A percentile compares a stretch with the other conserved stretches of the same genome.
Conservation (phyloP, 2,113 vertebrate genomes). For the Brachyistius frenatus region DNA sequence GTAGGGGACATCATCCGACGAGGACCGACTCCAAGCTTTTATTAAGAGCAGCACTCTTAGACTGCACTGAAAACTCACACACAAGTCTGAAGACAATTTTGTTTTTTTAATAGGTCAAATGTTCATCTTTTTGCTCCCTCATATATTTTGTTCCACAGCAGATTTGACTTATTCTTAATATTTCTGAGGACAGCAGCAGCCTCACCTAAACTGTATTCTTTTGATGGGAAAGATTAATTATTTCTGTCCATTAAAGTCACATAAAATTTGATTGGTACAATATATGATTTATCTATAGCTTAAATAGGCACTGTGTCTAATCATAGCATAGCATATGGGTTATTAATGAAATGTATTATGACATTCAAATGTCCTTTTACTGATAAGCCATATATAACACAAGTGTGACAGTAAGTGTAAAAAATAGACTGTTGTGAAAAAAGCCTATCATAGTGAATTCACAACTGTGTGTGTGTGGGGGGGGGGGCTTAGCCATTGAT, state of each 20-base stretch:
- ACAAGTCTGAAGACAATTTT: neutral
- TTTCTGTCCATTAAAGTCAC: neutral
- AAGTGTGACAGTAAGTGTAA: too few relatives aligned
- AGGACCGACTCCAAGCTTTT: conserved; percentile 41
- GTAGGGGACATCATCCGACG: conserved; percentile 64
- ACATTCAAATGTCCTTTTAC: neutral
- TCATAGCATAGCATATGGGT: neutral
- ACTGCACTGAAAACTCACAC: conserved; percentile 10
- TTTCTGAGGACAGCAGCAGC: neutral
- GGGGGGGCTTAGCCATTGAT: too few relatives aligned
- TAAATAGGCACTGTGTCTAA: neutral
- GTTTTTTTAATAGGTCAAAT: neutral
- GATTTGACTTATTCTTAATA: neutral
- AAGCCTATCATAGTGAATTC: too few relatives aligned
- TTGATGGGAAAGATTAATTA: neutral
- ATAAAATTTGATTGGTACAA: neutral
- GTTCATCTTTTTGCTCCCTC: too few relatives aligned
- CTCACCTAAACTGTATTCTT: too few relatives aligned
- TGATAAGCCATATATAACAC: too few relatives aligned
- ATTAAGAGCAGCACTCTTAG: conserved; percentile 5
- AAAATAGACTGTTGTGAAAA: too few relatives aligned
- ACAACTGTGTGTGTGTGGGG: too few relatives aligned
- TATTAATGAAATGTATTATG: neutral
- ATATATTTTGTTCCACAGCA: too few relatives aligned
- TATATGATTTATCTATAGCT: neutral